A percentile compares a stretch with the other conserved stretches of the same genome.
These are phyloP conservation scores for Tympanuchus pallidicinctus DNA, from an alignment of 2,113 vertebrate genomes.

Conservation along the genomic window DNA sequence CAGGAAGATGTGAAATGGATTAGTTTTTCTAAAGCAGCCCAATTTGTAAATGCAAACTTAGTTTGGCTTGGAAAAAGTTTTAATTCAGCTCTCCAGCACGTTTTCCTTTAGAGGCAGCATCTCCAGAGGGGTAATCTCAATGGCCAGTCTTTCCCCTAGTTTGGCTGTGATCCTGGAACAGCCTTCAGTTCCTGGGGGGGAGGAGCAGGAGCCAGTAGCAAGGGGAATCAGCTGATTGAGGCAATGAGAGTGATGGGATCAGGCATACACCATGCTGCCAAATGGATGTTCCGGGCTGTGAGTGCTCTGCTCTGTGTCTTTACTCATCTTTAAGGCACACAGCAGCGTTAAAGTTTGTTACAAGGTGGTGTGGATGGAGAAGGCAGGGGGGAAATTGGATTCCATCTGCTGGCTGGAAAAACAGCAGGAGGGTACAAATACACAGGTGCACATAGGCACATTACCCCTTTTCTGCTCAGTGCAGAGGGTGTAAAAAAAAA, in stretches of 20 bases:
- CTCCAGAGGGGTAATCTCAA: neutral
- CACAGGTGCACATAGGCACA: neutral
- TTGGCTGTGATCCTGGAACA: neutral
- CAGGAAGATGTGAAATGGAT: neutral
- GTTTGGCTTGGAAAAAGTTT: neutral
- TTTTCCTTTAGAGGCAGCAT: neutral
- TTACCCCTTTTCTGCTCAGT: neutral
- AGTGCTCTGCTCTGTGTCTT: neutral
- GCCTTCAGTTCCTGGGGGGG: neutral
- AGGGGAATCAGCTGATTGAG: neutral
- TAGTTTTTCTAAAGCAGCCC: neutral
- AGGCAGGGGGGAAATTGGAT: neutral
- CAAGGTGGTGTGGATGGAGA: neutral
- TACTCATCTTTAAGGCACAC: neutral
- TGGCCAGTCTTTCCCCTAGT: neutral
- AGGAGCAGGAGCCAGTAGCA: neutral
- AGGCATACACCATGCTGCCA: neutral
- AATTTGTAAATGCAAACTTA: neutral
- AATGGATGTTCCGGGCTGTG: neutral
- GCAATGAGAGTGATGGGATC: conserved; percentile 6
- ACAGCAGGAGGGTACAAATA: neutral
- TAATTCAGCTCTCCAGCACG: fast-evolving
- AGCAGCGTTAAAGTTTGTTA: neutral
- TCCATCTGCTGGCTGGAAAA: neutral
- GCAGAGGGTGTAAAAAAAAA: neutral